These are phyloP conservation scores for Zaprionus nigranus DNA, from an alignment of 1,140 invertebrate species.

Conservation along the genomic window DNA sequence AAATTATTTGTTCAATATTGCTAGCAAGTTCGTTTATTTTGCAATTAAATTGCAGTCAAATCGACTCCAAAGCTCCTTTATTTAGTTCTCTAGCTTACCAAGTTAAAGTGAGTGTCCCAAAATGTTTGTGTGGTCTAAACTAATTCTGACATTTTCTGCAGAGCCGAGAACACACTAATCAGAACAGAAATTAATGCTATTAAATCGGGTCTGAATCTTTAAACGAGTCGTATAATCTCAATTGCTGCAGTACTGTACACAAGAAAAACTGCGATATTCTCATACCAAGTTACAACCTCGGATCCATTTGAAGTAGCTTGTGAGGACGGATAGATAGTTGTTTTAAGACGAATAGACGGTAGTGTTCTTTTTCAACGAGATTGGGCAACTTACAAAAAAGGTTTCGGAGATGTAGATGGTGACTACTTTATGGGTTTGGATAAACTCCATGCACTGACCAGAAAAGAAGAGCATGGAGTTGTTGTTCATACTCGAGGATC, in stretches of 20 bases:
- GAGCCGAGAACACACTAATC: neutral
- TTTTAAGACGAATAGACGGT: neutral
- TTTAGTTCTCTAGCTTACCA: neutral
- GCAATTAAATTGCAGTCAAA: neutral
- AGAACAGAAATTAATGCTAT: neutral
- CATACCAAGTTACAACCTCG: neutral
- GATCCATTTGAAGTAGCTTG: neutral
- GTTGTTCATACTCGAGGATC: neutral
- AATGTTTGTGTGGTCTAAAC: neutral
- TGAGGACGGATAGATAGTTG: neutral
- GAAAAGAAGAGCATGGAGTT: neutral
- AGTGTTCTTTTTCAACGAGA: neutral
- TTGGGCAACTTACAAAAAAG: neutral
- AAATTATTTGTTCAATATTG: neutral
- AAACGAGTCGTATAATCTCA: neutral
- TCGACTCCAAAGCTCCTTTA: neutral
- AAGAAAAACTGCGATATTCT: neutral
- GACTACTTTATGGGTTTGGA: constrained; percentile 2
- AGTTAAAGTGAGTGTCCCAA: neutral
- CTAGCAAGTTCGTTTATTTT: neutral
- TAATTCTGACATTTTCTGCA: neutral
- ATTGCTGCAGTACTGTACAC: neutral
- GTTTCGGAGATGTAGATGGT: neutral
- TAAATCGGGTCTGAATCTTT: neutral
- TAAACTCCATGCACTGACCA: neutral